A percentile compares a stretch with the other conserved stretches of the same genome.
These are phyloP conservation scores for Noctua janthe DNA, from an alignment of 2,888 invertebrate genomes.

Conservation along the genomic window DNA sequence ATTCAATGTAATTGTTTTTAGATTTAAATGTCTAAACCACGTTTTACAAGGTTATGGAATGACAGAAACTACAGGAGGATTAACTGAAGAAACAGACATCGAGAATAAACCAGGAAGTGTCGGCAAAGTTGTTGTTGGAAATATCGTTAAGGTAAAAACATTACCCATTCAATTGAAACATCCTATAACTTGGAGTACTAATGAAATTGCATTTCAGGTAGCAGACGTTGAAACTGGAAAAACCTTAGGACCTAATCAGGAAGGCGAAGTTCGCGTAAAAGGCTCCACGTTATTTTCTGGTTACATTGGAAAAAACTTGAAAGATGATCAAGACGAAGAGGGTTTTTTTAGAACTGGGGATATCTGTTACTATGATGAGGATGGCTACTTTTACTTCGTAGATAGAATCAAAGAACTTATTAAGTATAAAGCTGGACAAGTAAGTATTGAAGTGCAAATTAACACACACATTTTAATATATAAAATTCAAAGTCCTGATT, in stretches of 20 bases:
- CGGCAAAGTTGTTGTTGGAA: slow-evolving; percentile 71
- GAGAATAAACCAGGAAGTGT: slow-evolving; percentile 77
- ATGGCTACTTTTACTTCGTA: slow-evolving; percentile 80
- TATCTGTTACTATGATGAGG: slow-evolving; percentile 81
- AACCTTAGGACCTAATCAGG: slow-evolving; percentile 76
- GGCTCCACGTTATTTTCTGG: slow-evolving; percentile 80
- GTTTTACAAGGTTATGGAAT: slow-evolving; percentile 83
- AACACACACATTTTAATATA: too few relatives aligned
- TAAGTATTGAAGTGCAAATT: slow-evolving; percentile 51
- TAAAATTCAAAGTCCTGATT: too few relatives aligned
- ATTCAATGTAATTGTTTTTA: background rate
- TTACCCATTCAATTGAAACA: slow-evolving; percentile 31
- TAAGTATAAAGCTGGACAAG: slow-evolving; percentile 84
- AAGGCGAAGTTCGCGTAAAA: slow-evolving; percentile 81
- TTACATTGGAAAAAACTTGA: slow-evolving; percentile 76
- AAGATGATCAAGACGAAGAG: slow-evolving; percentile 77
- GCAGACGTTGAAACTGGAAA: slow-evolving; percentile 78
- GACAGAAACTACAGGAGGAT: slow-evolving; percentile 79
- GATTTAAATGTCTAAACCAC: slow-evolving; percentile 72
- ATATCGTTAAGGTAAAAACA: slow-evolving; percentile 60
- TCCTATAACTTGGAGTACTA: slow-evolving; percentile 16
- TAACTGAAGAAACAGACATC: slow-evolving; percentile 73
- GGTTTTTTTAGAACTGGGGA: slow-evolving; percentile 83
- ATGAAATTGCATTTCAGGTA: slow-evolving; percentile 71
- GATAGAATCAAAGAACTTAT: slow-evolving; percentile 84